Conservation (phyloP, 2,797 vertebrate genomes). For the Sorex maritimensis region DNA sequence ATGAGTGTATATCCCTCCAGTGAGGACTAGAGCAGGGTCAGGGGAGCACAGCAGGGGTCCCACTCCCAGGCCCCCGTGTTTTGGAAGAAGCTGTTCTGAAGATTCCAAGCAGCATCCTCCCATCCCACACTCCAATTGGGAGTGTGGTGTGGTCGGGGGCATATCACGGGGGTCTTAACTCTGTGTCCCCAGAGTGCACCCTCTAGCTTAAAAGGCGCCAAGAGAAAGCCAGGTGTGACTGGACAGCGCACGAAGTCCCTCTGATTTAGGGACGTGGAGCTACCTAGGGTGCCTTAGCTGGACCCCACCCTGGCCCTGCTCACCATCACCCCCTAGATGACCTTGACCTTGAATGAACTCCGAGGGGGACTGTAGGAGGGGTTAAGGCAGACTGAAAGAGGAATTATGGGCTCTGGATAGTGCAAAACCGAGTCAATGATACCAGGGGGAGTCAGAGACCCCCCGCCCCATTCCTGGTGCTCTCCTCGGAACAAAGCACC, state of each 20-base stretch:
- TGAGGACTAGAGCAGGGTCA: not conserved
- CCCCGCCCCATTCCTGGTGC: not conserved
- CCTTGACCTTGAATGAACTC: constrained; percentile 85
- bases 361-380: not conserved
- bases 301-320: not conserved
- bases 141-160: not conserved
- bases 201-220: constrained; percentile 21
- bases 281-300: not conserved
- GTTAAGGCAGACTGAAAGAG: not conserved
- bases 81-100: not conserved
- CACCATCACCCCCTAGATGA: constrained; percentile 35
- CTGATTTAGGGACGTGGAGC: not conserved
- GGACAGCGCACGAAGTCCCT: not conserved
- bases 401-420: not conserved
- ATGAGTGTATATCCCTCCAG: not conserved
- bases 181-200: not conserved
- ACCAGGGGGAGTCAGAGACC: not conserved
- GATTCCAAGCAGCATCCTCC: not conserved
- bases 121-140: not conserved
- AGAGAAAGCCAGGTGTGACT: constrained; percentile 43
- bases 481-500: not conserved
- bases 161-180: not conserved
- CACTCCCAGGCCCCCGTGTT: not conserved
- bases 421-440: not conserved
- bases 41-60: not conserved